Evolutionary conservation across 2,888 invertebrate genomes (phyloP), one percentile per base, ranked within the genome.

Genomic region (Phortica magna): DNA sequence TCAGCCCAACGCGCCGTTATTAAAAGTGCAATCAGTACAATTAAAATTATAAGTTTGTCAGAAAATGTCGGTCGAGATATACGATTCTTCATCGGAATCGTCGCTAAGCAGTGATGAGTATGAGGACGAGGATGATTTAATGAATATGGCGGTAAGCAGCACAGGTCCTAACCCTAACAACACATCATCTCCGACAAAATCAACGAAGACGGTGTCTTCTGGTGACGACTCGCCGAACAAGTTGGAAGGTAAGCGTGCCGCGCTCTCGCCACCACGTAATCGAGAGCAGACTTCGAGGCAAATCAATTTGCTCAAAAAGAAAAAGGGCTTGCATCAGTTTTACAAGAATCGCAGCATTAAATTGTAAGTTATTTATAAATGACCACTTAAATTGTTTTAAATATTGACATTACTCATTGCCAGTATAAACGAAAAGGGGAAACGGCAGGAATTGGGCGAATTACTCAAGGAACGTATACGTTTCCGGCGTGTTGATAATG

Each of bases 71-170:
- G 79, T 83, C 71, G 84, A 85, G 77, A 82, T 86, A 39, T 85
- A 83, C 78, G 85, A 84, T 81, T 83, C 83, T 77, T 84, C 83
- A 77, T 81, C 84, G 78, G 86, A 88, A 81, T 87, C 91, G 82
- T 89, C 86, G 31, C 70, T 85, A 39, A 87, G 85, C 73, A 85
- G 82, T 78, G 84, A 86, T 77, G 86, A 86, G 77, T 85, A 86
- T 61, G 81, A 83, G 57, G 80, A 79, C 71, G 84, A 83, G 53
- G 87, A 82, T 59, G 84, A 85, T 17, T 53, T 73, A 22, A 73
- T 73, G 73, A 39, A 73, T 42, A 42, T 43, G 4, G 73, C 73
- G 7, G 82, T 74, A 85, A 82, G 19, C 81, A 83, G 55, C 43
- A 53, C 71, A 53, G 55, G 14, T 17, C 7, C 7, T 19, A 31